These are phyloP conservation scores for Odontamblyopus rebecca DNA, from an alignment of 2,797 vertebrate species.

Conservation along the genomic window DNA sequence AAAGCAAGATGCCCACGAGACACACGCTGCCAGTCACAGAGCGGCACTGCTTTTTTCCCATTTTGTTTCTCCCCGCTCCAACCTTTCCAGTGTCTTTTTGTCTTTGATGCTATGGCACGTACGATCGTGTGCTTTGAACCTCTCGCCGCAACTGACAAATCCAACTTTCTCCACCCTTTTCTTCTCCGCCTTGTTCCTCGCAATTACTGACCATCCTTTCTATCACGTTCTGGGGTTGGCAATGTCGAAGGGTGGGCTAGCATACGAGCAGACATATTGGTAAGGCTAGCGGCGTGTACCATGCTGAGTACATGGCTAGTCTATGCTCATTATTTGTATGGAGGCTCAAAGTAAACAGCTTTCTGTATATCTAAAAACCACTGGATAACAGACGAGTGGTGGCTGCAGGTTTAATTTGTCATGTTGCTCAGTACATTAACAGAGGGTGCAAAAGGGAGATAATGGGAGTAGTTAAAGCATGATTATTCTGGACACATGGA, in stretches of 20 bases:
- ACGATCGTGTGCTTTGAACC: constrained; percentile 37
- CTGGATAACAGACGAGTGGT: constrained; percentile 40
- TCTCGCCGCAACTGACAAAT: constrained; percentile 10
- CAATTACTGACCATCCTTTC: constrained; percentile 25
- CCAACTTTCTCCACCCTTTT: constrained; percentile 17
- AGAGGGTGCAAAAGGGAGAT: not conserved
- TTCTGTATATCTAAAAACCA: constrained; percentile 55
- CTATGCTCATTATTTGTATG: constrained; percentile 55
- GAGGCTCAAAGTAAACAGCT: constrained; percentile 45
- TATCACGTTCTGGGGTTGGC: constrained; percentile 4
- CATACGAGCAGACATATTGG: constrained; percentile 27
- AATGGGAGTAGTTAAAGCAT: constrained; percentile 20
- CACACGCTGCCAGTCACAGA: constrained; percentile 7
- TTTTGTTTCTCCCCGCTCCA: constrained; percentile 6
- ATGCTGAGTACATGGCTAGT: constrained; percentile 55
- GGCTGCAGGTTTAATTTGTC: constrained; percentile 24
- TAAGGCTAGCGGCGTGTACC: constrained; percentile 49
- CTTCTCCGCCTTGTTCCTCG: constrained; percentile 7
- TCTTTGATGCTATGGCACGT: constrained; percentile 49
- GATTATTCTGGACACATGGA: constrained; percentile 38
- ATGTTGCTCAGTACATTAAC: constrained; percentile 24
- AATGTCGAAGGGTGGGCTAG: constrained; percentile 20
- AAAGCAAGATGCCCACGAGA: constrained; percentile 25
- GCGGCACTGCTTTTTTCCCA: constrained; percentile 11
- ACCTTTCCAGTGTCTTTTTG: constrained; percentile 37